phyloP scores from a whole-genome alignment of 2,113 vertebrate species.

The Gulo gulo region DNA sequence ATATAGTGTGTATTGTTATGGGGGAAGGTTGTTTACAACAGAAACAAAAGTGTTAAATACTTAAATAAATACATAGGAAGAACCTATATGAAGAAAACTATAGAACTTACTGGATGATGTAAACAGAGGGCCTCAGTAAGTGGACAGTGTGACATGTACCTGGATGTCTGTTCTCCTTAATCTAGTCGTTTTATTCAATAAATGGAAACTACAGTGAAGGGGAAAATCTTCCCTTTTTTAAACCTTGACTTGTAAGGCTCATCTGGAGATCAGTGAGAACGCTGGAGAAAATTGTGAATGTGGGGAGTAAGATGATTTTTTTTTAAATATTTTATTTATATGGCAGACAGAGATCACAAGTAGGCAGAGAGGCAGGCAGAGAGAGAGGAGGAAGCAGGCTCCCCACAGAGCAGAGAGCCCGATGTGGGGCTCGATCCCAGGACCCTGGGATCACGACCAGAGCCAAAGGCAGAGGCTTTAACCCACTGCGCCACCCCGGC shows the following conservation, averaged over 20 bases:
- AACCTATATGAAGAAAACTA: background rate
- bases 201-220: background rate
- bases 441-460: too few species aligned
- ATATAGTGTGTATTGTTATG: background rate
- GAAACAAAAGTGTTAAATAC: background rate
- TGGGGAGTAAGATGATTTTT: background rate
- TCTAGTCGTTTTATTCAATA: background rate
- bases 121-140: background rate
- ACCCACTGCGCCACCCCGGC: too few species aligned
- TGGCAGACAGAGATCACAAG: too few species aligned
- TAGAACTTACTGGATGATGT: background rate
- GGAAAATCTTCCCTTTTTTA: background rate
- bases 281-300: background rate
- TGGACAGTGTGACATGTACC: rapidly evolving
- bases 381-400: too few species aligned
- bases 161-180: background rate
- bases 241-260: background rate
- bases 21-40: background rate
- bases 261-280: background rate
- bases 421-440: too few species aligned
- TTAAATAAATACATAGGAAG: background rate
- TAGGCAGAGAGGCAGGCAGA: too few species aligned
- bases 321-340: too few species aligned
- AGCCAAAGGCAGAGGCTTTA: too few species aligned
- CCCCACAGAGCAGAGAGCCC: too few species aligned